Evolutionary conservation across 2,888 invertebrate genomes (phyloP), one percentile per base, ranked within the genome.

Genomic region (Hypomecis punctinalis): DNA sequence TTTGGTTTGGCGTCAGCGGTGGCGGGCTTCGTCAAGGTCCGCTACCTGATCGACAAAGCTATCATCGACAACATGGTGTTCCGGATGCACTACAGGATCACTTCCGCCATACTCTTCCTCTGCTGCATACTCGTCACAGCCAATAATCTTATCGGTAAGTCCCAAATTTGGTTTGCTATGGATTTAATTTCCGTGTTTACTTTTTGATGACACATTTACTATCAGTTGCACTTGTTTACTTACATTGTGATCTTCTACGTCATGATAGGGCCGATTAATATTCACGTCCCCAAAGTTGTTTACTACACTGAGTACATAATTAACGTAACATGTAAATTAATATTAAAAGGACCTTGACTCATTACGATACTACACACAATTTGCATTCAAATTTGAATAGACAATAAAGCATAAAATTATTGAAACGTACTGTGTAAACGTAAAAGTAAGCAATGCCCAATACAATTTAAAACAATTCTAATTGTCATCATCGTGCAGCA

Each of bases 51-150:
- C 84, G 97, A 97, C 94, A 97, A 96, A 89, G 97, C 97, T 68
- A 94, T 97, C 76, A 97, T 97, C 80, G 97, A 98, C 93, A 98
- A 97, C 89, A 96, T 97, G 95, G 95, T 97, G 67, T 98, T 98
- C 91, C 94, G 97, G 78, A 96, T 97, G 85, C 97, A 98, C 89
- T 98, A 98, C 89, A 94, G 97, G 86, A 95, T 97, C 86, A 97
- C 97, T 46, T 96, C 97, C 54, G 97, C 97, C 63, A 96, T 97
- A 76, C 93, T 98, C 71, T 97, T 98, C 89, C 94, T 96, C 60
- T 96, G 96, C 87, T 97, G 97, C 87, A 96, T 98, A 78, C 96
- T 98, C 77, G 96, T 97, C 69, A 97, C 97, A 37, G 97, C 97
- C 72, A 97, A 97, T 89, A 97, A 97, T 91, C 94, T 98, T 75